Evolutionary conservation across 92 coral and sea anemone species (phyloP).

Genomic region (Heteractis magnifica): DNA sequence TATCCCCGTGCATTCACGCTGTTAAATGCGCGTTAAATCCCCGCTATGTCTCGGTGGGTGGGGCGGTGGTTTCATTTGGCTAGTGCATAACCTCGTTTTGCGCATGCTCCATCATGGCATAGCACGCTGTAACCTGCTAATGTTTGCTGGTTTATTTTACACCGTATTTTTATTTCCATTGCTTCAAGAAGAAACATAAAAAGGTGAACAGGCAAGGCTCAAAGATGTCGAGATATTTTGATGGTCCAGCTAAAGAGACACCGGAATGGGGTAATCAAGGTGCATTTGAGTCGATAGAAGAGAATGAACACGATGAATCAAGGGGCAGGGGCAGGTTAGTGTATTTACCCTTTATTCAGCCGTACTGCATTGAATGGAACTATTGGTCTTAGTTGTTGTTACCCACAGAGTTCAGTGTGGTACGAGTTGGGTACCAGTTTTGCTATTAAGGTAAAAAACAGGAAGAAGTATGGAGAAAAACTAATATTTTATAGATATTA

Average conservation of each 20-base stretch:
- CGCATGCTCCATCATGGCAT: not conserved
- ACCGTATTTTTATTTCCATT: not conserved
- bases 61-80: no score
- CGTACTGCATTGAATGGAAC: no score
- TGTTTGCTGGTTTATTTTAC: not conserved
- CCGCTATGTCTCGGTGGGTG: no score
- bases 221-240: constrained; percentile 87
- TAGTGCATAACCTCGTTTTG: not conserved
- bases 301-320: constrained; percentile 41
- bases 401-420: not conserved
- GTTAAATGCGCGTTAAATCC: no score
- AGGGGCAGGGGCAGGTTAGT: constrained; percentile 18
- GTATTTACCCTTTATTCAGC: no score
- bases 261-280: constrained; percentile 63
- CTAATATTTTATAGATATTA: no score
- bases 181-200: constrained; percentile 57
- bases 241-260: constrained; percentile 31
- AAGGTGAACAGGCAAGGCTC: constrained; percentile 88
- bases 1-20: no score
- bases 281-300: constrained; percentile 58
- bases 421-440: not conserved
- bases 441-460: not conserved
- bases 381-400: not conserved
- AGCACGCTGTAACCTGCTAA: not conserved
- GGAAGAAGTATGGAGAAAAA: not conserved